Base-by-base conservation (phyloP, 2,113 vertebrate genomes). In the Typhlomys cinereus region DNA sequence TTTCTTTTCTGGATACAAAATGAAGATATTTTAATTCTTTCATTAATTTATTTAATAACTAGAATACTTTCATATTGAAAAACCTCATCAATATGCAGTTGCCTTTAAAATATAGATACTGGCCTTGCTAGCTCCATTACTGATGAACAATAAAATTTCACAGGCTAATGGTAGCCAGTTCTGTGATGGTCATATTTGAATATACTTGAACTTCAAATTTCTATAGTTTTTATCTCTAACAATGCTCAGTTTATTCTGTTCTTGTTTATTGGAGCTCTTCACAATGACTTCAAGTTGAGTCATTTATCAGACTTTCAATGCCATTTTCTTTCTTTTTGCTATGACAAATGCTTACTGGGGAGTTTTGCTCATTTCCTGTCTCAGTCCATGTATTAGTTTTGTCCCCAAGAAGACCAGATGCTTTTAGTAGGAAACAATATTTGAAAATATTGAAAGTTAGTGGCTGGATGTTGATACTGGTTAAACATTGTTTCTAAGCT, bases 41-140 rank as follows among this genome's bases (percentile, higher is more conserved):
- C 36, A 57, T 88, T 61, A 3, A n/a, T 3, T 23, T 91, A 70
- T 73, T 81, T 80, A 76, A 89, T 44, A 85, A 18, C 23, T 87
- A n/a, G 18, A 41, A 44, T 48, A 70, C 9, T 20, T 89, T 5
- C 34, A 79, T 59, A 67, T 79, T 81, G 39, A 86, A 39, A 23
- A 93, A 91, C 92, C 83, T 87, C 34, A 90, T 93, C 89, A 84
- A 39, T 50, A 70, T 80, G 46, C 90, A 57, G 62, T 87, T 89
- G 61, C 41, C 10, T 17, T 50, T 4, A 50, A 79, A 27, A 18
- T 89, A 71, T 10, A 44, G n/a, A 85, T 86, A 62, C 34, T 74
- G 41, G 8, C 27, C 71, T 83, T 48, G 44, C 12, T 46, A 74
- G 89, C 17, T 31, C 27, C 39, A 44, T 86, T 75, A 70, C 54